Evolutionary conservation across 2,888 invertebrate genomes (phyloP), one percentile per base, ranked within the genome.

Genomic region (Incurvaria masculella): DNA sequence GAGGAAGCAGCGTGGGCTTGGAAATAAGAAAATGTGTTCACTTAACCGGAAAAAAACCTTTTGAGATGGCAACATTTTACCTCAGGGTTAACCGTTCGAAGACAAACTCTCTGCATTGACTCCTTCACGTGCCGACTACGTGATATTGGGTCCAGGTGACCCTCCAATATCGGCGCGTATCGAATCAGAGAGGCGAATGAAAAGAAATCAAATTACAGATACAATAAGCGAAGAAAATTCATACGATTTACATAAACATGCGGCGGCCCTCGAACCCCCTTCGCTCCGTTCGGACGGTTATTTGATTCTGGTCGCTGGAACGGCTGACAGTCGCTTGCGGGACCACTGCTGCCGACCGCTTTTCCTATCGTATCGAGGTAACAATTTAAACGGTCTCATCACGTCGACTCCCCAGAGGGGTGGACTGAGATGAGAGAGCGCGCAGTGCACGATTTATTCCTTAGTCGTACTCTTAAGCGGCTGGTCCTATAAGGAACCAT

Each of bases 171-270:
- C 23, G 23, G 11, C 11, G 33, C 33, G 14, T 14, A 33, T 33
- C 33, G 33, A 33, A 33, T 33, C 33, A 23, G 33, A 33, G 33
- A 33, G 33, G 4, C 33, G 33, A 33, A 42, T 47, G 47, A 43
- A 70, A 72, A 73, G 74, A 69, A 74, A 75, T 76, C 74, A 74
- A 76, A 78, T 78, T 76, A 76, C 72, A 72, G 75, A 74, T 67
- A 75, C 78, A 76, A 78, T 78, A 76, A 76, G 75, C 75, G 63
- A 63, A 70, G 66, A 66, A 62, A 68, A 69, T 68, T 63, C 61
- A 65, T 21, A 39, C 65, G 63, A 76, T 78, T 78, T 76, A 74
- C 76, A 78, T 78, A 78, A 75, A 73, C 71, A 78, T 72, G 68
- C 69, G 52, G 23, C 4, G 23, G 23, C 33, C 11, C 33, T 33